Conservation (phyloP, 53 echinoderm and acorn worm genomes). For the Echinarachnius parma region DNA sequence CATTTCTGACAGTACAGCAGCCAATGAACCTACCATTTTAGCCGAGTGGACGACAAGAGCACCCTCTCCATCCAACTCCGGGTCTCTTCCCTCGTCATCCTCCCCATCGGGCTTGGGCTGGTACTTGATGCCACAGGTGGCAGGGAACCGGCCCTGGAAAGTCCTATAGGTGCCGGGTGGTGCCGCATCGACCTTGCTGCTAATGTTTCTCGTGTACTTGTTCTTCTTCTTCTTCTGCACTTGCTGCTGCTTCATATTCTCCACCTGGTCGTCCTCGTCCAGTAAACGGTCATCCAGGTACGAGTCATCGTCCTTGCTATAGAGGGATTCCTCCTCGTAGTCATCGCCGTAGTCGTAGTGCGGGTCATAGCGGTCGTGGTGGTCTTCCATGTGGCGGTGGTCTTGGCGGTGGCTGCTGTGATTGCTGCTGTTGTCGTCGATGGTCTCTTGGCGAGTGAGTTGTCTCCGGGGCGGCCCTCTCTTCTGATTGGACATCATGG, state of each 20-base stretch:
- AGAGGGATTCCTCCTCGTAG: slow-evolving; percentile 66
- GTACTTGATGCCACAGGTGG: slow-evolving; percentile 89
- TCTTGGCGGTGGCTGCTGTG: slow-evolving; percentile 27
- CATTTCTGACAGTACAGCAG: neutral
- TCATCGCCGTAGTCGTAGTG: slow-evolving; percentile 56
- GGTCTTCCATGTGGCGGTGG: slow-evolving; percentile 36
- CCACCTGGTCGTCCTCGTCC: slow-evolving; percentile 67
- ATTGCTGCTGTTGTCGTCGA: slow-evolving; percentile 61
- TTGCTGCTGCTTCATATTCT: slow-evolving; percentile 54
- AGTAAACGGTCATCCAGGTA: slow-evolving; percentile 25
- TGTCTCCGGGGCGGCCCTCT: slow-evolving; percentile 57
- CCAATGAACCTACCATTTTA: slow-evolving; percentile 66
- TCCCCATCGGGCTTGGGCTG: slow-evolving; percentile 83
- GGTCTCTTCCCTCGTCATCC: slow-evolving; percentile 87
- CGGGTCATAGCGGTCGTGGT: slow-evolving; percentile 58
- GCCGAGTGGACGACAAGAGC: slow-evolving; percentile 79
- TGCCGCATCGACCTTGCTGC: slow-evolving; percentile 61
- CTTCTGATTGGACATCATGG: slow-evolving; percentile 47
- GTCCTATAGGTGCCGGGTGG: slow-evolving; percentile 90
- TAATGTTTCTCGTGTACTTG: slow-evolving; percentile 47
- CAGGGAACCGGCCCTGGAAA: slow-evolving; percentile 88
- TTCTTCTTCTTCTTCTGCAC: slow-evolving; percentile 74
- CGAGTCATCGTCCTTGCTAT: slow-evolving; percentile 36
- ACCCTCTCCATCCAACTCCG: slow-evolving; percentile 85
- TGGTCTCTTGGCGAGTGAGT: slow-evolving; percentile 68